A percentile compares a stretch with the other conserved stretches of the same genome.
Conservation (phyloP, 2,797 vertebrate species). For the Pseudomugil tenellus region DNA sequence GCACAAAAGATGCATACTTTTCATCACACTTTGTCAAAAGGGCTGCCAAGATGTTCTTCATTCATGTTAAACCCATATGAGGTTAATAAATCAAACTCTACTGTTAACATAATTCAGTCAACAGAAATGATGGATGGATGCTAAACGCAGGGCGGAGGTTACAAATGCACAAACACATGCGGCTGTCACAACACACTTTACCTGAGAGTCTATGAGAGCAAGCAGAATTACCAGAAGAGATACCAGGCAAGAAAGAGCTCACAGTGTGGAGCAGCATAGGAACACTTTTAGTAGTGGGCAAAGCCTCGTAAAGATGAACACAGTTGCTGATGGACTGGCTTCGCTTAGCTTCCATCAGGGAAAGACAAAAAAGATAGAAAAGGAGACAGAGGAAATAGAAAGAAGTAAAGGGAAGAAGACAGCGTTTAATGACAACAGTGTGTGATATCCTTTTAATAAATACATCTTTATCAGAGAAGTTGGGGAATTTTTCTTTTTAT, state of each 20-base stretch:
- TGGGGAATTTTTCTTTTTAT: too few species aligned
- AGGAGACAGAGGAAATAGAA: conserved; percentile 63
- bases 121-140: conserved; percentile 6
- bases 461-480: too few species aligned
- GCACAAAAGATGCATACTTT: conserved; percentile 51
- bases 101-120: conserved; percentile 13
- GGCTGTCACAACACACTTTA: conserved; percentile 85
- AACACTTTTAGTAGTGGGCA: conserved; percentile 97
- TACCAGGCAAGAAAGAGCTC: conserved; percentile 98
- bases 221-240: conserved; percentile 94
- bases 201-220: conserved; percentile 98
- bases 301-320: conserved; percentile 97
- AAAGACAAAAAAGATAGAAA: conserved; percentile 75
- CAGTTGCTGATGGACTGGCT: conserved; percentile 99
- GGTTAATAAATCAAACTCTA: conserved; percentile 14
- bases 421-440: conserved; percentile 32
- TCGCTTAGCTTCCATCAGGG: conserved; percentile 93
- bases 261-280: conserved; percentile 99
- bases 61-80: conserved; percentile 9
- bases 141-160: conserved; percentile 33
- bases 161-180: conserved; percentile 59
- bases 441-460: too few species aligned
- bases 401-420: conserved; percentile 56
- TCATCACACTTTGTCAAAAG: not conserved
- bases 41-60: not conserved